Percentiles rank a stretch among this genome's conserved stretches.
phyloP scores from a whole-genome alignment of 2,888 invertebrate species.

The Arrhopalites spinosus region DNA sequence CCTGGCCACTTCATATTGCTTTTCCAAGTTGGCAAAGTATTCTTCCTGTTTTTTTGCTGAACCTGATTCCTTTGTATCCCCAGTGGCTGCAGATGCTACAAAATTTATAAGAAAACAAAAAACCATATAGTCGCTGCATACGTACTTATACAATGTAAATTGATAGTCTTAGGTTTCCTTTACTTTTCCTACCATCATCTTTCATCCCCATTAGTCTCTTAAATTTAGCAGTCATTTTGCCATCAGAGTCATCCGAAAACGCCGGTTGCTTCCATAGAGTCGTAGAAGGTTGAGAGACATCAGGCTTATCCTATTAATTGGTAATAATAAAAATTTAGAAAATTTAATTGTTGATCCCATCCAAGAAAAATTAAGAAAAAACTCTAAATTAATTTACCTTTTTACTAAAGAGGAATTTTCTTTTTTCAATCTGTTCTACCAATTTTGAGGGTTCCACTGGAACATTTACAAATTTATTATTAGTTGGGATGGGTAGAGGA shows the following conservation, averaged over 20 bases:
- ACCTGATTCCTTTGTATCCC: constrained; percentile 21
- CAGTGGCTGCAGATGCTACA: constrained; percentile 27
- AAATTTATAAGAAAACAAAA: neutral
- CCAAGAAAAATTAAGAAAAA: neutral
- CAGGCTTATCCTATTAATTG: constrained; percentile 58
- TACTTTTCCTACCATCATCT: constrained; percentile 61
- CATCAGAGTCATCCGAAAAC: constrained; percentile 89
- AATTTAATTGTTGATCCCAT: neutral
- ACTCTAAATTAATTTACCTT: constrained; percentile 62
- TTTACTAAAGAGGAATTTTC: constrained; percentile 88
- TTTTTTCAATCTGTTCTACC: constrained; percentile 86
- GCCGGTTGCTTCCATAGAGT: constrained; percentile 77
- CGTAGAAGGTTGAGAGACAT: constrained; percentile 56
- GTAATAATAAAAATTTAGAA: neutral
- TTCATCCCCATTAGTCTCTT: constrained; percentile 96
- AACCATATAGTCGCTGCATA: no score
- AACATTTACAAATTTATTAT: constrained; percentile 74
- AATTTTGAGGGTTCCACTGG: constrained; percentile 80
- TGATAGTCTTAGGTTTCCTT: no score
- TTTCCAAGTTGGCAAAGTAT: constrained; percentile 90
- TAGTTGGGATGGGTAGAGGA: constrained; percentile 58
- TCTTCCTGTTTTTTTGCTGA: constrained; percentile 67
- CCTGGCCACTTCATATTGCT: constrained; percentile 94
- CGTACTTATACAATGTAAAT: no score
- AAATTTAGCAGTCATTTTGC: constrained; percentile 91